Conservation (phyloP, 2,113 vertebrate genomes). For the Zosterops borbonicus region DNA sequence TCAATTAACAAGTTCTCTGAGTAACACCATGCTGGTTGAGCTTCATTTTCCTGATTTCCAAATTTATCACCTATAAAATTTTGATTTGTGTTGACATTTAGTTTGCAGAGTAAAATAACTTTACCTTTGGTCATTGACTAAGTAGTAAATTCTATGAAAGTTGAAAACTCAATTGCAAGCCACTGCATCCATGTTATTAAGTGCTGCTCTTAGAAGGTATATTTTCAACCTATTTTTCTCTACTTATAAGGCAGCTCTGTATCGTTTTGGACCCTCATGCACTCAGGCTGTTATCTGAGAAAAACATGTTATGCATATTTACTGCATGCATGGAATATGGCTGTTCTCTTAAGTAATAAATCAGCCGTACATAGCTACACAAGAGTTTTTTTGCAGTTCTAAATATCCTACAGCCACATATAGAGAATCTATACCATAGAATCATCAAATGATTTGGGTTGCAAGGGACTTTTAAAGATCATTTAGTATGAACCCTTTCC, state of each 20-base stretch:
- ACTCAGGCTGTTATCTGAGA: neutral
- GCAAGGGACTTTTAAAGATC: neutral
- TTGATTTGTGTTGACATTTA: neutral
- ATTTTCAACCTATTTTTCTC: conserved; percentile 38
- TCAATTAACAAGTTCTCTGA: neutral
- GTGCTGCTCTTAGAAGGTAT: neutral
- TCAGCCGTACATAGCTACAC: neutral
- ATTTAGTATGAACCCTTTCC: neutral
- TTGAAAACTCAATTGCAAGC: neutral
- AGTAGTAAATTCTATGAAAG: neutral
- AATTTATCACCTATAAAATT: neutral
- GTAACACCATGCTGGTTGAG: neutral
- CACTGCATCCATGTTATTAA: neutral
- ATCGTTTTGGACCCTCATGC: neutral
- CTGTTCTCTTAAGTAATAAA: conserved; percentile 15
- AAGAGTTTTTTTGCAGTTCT: neutral
- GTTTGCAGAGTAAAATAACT: neutral
- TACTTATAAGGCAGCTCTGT: neutral
- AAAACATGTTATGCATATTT: neutral
- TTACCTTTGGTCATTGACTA: neutral
- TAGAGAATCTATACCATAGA: neutral
- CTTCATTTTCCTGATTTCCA: neutral
- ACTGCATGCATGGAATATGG: neutral
- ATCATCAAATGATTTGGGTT: neutral
- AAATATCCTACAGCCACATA: neutral